These are phyloP conservation scores for Poeciliopsis retropinna DNA, from an alignment of 2,113 vertebrate species.

Conservation along the genomic window DNA sequence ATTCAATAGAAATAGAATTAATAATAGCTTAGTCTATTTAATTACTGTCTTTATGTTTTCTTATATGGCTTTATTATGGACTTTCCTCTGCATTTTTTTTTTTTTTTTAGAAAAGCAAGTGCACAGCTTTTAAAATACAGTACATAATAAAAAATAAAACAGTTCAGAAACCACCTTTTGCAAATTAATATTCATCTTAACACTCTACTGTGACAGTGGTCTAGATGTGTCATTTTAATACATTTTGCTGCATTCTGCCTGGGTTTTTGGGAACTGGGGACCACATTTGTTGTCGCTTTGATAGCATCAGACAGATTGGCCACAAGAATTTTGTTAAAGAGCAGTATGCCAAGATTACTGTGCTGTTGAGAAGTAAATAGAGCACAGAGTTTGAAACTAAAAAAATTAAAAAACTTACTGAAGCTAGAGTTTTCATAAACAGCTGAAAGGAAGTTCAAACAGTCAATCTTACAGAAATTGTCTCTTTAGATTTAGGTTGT, in stretches of 20 bases:
- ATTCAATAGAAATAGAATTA: conserved; percentile 47
- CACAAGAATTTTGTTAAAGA: background rate
- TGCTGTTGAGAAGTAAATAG: background rate
- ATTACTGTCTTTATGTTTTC: conserved; percentile 11
- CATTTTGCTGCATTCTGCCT: background rate
- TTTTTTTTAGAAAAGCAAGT: too few species aligned
- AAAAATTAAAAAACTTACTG: background rate
- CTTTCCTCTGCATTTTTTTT: conserved; percentile 1
- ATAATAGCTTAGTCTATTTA: conserved; percentile 30
- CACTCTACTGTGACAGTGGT: background rate
- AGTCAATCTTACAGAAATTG: too few species aligned
- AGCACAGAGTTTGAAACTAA: background rate
- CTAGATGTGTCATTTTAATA: background rate
- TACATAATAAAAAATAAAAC: background rate
- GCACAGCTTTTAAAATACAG: background rate
- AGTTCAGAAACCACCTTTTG: too few species aligned
- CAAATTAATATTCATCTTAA: too few species aligned
- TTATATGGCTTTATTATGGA: conserved; percentile 11
- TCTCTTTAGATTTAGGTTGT: too few species aligned
- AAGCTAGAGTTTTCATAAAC: background rate
- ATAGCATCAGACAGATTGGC: background rate
- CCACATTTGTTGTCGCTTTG: background rate
- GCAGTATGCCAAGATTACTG: background rate
- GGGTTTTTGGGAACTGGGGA: background rate
- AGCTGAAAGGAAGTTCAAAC: background rate